Evolutionary conservation across 2,888 invertebrate species (phyloP).

Genomic region (Brachyopa scutellaris): DNA sequence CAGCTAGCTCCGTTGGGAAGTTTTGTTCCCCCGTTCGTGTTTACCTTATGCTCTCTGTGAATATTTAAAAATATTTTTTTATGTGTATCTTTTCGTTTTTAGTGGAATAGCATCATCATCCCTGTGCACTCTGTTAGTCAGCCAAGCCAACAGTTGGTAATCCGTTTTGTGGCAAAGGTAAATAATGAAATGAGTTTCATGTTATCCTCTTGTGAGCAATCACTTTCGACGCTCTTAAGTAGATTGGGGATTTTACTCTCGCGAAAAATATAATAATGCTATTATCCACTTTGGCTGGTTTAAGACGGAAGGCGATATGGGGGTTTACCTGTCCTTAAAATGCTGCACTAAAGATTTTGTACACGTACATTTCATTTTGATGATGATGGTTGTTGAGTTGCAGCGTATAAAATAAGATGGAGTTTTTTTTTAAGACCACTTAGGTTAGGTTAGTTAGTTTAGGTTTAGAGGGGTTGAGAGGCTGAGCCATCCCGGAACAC

Average conservation of each 20-base stretch:
- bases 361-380: no score
- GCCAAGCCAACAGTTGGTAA: slow-evolving; percentile 70
- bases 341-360: no score
- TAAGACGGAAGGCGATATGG: slow-evolving; percentile 21
- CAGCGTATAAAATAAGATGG: no score
- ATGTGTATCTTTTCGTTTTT: slow-evolving; percentile 10
- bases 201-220: slow-evolving; percentile 73
- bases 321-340: slow-evolving; percentile 37
- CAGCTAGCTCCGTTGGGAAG: slow-evolving; percentile 54
- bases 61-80: slow-evolving; percentile 61
- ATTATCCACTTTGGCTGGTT: slow-evolving; percentile 57
- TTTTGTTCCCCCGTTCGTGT: slow-evolving; percentile 71
- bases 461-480: no score
- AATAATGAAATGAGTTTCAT: slow-evolving; percentile 73
- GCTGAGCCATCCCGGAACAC: no score
- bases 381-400: no score
- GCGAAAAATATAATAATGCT: slow-evolving; percentile 62
- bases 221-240: slow-evolving; percentile 71
- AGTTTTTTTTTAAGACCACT: no score
- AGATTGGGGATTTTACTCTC: slow-evolving; percentile 68
- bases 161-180: slow-evolving; percentile 72
- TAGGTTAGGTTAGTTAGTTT: no score
- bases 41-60: slow-evolving; percentile 72
- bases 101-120: slow-evolving; percentile 40
- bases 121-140: slow-evolving; percentile 26